phyloP scores from a whole-genome alignment of 2,113 vertebrate species.

The Chrysemys picta region DNA sequence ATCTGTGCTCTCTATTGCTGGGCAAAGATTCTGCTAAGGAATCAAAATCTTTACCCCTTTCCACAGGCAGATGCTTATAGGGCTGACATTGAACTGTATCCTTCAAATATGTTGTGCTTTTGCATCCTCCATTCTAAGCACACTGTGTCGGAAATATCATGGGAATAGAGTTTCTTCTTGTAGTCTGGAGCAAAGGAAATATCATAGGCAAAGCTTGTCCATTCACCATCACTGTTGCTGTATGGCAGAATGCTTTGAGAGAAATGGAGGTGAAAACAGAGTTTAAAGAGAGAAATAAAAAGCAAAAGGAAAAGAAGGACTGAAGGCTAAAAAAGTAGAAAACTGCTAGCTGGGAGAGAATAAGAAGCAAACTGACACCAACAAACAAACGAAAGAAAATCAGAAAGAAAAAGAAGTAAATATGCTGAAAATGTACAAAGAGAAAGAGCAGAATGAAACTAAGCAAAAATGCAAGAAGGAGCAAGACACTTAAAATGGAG shows the following conservation, averaged over 20 bases:
- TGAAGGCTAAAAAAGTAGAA: neutral
- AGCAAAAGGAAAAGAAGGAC: neutral
- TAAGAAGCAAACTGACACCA: neutral
- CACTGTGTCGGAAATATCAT: neutral
- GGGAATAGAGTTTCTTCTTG: neutral
- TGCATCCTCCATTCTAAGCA: neutral
- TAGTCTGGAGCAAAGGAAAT: neutral
- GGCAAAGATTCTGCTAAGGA: neutral
- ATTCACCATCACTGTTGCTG: neutral
- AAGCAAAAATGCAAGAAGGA: neutral
- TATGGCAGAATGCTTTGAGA: neutral
- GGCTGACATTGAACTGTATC: neutral
- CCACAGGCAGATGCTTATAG: neutral
- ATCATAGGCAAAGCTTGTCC: neutral
- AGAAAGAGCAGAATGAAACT: neutral
- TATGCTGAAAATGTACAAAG: neutral
- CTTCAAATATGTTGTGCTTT: accelerated
- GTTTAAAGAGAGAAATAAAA: neutral
- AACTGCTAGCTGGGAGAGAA: neutral
- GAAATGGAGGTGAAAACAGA: neutral
- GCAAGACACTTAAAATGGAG: neutral
- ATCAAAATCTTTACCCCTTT: neutral
- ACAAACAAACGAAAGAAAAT: neutral
- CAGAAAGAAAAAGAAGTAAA: neutral
- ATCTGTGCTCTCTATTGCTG: neutral